Evolutionary conservation across 1,140 invertebrate genomes (phyloP), one percentile per base, ranked within the genome.

Genomic region (Subanguina moxae): DNA sequence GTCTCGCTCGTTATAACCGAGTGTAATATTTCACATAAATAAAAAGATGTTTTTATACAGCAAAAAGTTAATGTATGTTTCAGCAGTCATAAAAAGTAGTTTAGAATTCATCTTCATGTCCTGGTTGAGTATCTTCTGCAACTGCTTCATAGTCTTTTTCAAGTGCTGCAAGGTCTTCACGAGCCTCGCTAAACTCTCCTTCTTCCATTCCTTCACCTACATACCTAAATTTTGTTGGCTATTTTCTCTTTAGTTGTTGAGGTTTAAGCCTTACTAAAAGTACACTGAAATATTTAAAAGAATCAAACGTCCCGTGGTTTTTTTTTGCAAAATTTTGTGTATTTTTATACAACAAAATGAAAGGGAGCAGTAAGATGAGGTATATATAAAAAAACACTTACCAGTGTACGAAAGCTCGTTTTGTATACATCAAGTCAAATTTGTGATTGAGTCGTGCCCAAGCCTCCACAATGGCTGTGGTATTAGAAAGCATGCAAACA

Each of bases 201-300:
- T 90, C 89, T 83, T 91, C 90, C 89, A 91, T 90, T 80, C 90
- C 90, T 86, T 91, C 90, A 69, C 89, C 89, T 21, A 90, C 89
- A 43, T 79, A 52, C 48, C 48, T 38, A 38, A 38, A 5, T 38
- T 38, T 5, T 38, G 11, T 5, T 38, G 3, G 3, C 3, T 38
- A 38, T 38, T 38, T 38, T 38, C 11, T 38, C 11, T 11, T 38
- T 38, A 63, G 3, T 38, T 38, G n/a, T n/a, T n/a, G n/a, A n/a
- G n/a, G n/a, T n/a, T n/a, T n/a, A n/a, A n/a, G n/a, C n/a, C n/a
- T n/a, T n/a, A n/a, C n/a, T n/a, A n/a, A n/a, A n/a, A 45, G n/a
- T 45, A n/a, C 11, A 45, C 43, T 45, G 43, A 45, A 45, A 45
- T 13, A 45, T 45, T 45, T 45, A 13, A n/a, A n/a, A n/a, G n/a